A percentile compares a stretch with the other conserved stretches of the same genome.
phyloP scores from a whole-genome alignment of 1,140 invertebrate species.

The Scylla paramamosain region DNA sequence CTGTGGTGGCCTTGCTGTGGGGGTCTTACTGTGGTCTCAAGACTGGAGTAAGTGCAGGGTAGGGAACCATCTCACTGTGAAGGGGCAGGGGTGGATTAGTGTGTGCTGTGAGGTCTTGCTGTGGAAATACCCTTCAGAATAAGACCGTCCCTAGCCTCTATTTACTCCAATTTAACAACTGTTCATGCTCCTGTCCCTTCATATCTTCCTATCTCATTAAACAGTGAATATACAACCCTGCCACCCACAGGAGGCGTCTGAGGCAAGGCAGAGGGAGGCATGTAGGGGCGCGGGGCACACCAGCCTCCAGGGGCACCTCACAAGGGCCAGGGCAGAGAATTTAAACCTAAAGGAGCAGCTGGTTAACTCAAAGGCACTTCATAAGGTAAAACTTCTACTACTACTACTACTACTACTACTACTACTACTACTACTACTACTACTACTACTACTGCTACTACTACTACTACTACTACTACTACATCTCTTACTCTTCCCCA shows the following conservation, averaged over 20 bases:
- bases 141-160: too few relatives aligned
- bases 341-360: constrained; percentile 36
- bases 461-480: not conserved
- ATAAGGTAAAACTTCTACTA: constrained; percentile 40
- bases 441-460: constrained; percentile 8
- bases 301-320: constrained; percentile 37
- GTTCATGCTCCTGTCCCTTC: too few relatives aligned
- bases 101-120: too few relatives aligned
- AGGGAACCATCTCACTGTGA: too few relatives aligned
- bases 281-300: not conserved
- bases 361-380: not conserved
- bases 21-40: too few relatives aligned
- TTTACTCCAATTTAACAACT: too few relatives aligned
- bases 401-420: too few relatives aligned
- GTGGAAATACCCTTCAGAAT: too few relatives aligned
- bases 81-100: too few relatives aligned
- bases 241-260: not conserved
- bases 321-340: constrained; percentile 30
- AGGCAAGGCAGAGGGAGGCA: not conserved
- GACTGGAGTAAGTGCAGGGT: too few relatives aligned
- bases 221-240: not conserved
- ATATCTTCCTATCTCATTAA: too few relatives aligned
- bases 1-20: too few relatives aligned
- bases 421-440: not conserved
- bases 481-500: not conserved